Percentiles rank a stretch among this genome's conserved stretches.
Evolutionary conservation across 2,113 vertebrate species (phyloP).

Genomic region (Takifugu bimaculatus): DNA sequence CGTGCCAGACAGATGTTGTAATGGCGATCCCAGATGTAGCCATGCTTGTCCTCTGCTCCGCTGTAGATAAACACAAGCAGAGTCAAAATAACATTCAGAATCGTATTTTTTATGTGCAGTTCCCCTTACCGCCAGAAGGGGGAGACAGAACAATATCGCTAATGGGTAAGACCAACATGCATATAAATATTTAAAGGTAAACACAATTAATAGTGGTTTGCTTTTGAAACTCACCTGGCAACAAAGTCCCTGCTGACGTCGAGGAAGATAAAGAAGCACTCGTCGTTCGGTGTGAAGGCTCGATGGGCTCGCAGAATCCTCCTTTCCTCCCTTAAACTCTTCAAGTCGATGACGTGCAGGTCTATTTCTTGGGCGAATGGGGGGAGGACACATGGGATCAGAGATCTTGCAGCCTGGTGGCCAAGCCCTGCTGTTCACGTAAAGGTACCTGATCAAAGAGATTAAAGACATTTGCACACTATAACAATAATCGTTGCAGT

Average conservation of each 20-base stretch:
- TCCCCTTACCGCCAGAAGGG: background rate
- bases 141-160: background rate
- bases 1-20: constrained; percentile 94
- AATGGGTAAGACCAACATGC: no score
- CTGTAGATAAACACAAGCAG: constrained; percentile 56
- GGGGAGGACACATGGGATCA: constrained; percentile 91
- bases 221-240: constrained; percentile 78
- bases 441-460: constrained; percentile 82
- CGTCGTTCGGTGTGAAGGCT: constrained; percentile 92
- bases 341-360: constrained; percentile 90
- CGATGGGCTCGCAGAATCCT: constrained; percentile 86
- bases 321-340: constrained; percentile 90
- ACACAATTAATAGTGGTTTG: background rate
- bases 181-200: no score
- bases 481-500: background rate
- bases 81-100: background rate
- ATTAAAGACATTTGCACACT: background rate
- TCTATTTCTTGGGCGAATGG: constrained; percentile 96
- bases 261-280: constrained; percentile 97
- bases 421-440: constrained; percentile 96
- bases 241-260: constrained; percentile 96
- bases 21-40: constrained; percentile 98
- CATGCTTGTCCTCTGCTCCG: constrained; percentile 91
- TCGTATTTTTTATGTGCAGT: background rate
- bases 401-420: constrained; percentile 86